These are phyloP conservation scores for Mirza zaza DNA, from an alignment of 2,113 vertebrate species.

Conservation along the genomic window DNA sequence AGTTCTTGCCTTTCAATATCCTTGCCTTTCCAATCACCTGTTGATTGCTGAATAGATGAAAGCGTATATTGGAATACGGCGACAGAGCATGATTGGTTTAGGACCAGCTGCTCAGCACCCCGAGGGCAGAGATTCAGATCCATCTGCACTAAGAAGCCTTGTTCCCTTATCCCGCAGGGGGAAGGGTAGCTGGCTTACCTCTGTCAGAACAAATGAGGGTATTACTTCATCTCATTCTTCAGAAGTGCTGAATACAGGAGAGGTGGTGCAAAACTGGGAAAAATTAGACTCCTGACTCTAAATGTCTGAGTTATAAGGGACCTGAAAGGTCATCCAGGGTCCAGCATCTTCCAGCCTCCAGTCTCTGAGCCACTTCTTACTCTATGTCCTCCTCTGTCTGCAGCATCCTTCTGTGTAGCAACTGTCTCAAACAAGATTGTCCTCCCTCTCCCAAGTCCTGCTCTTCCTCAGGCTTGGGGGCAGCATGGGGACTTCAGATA, in stretches of 20 bases:
- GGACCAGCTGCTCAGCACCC: background rate
- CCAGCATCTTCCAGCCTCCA: background rate
- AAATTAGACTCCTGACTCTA: background rate
- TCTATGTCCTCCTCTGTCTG: background rate
- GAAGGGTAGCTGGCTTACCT: background rate
- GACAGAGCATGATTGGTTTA: background rate
- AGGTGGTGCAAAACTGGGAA: background rate
- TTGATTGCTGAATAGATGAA: background rate
- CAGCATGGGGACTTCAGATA: background rate
- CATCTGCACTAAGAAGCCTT: background rate
- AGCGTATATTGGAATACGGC: background rate
- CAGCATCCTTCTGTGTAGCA: background rate
- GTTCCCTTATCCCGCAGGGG: too few relatives aligned
- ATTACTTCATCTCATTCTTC: background rate
- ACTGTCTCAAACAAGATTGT: background rate
- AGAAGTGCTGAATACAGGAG: background rate
- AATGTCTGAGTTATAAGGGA: background rate
- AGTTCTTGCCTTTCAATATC: background rate
- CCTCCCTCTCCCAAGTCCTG: background rate
- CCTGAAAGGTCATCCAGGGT: background rate
- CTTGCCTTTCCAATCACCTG: background rate
- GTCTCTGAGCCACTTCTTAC: background rate
- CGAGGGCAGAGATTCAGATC: background rate
- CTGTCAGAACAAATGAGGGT: background rate
- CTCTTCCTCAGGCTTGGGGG: background rate